phyloP scores from a whole-genome alignment of 2,888 invertebrate species.

The Spialia ferax region DNA sequence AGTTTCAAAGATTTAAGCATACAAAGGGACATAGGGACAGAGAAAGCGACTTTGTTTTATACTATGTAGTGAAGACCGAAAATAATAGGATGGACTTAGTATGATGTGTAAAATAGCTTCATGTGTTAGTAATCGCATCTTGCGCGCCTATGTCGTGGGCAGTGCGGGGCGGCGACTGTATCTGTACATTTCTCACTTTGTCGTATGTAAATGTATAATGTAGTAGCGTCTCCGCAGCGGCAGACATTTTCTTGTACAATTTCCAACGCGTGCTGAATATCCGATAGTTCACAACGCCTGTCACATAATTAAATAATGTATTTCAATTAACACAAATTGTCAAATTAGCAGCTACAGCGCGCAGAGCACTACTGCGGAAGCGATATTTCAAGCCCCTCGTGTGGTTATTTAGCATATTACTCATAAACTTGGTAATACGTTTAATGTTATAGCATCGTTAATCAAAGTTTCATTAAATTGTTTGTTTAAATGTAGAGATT shows the following conservation, averaged over 20 bases:
- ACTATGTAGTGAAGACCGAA: not conserved
- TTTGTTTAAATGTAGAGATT: not conserved
- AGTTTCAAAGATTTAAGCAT: too few relatives aligned
- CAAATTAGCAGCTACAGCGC: conserved; percentile 18
- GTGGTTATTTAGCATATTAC: conserved; percentile 13
- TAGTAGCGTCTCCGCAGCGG: conserved; percentile 51
- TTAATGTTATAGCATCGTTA: conserved; percentile 12
- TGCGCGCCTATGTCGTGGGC: too few relatives aligned
- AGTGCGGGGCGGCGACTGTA: conserved; percentile 9
- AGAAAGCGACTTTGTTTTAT: too few relatives aligned
- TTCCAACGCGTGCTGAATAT: conserved; percentile 40
- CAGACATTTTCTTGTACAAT: conserved; percentile 34
- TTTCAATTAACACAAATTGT: conserved; percentile 11
- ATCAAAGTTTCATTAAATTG: conserved; percentile 16
- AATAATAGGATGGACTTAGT: not conserved
- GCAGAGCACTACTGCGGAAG: conserved; percentile 3
- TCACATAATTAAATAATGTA: conserved; percentile 7
- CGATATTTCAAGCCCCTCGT: conserved; percentile 12
- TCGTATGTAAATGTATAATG: conserved; percentile 57
- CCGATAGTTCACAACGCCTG: conserved; percentile 34
- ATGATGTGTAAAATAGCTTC: not conserved
- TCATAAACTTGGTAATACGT: conserved; percentile 8
- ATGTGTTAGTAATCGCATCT: not conserved
- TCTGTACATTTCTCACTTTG: conserved; percentile 34
- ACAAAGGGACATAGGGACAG: too few relatives aligned